Evolutionary conservation across 2,113 vertebrate genomes (phyloP).

Genomic region (Mormyrus lacerda): DNA sequence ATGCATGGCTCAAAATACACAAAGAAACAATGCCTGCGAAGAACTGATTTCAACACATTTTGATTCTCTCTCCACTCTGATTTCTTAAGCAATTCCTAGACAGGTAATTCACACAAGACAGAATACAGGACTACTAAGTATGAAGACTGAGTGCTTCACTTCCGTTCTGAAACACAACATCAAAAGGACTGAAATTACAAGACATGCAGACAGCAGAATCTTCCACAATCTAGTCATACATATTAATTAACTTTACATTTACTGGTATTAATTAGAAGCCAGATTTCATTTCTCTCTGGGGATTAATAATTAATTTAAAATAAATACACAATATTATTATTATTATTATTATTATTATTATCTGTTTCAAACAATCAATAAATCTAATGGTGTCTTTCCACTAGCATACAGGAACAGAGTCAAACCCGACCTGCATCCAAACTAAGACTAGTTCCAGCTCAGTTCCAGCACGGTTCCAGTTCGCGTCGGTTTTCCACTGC

Average conservation of each 20-base stretch:
- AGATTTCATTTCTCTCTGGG: background rate
- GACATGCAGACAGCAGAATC: background rate
- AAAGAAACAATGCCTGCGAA: background rate
- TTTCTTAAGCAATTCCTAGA: background rate
- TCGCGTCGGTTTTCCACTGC: background rate
- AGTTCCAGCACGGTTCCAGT: background rate
- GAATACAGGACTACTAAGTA: background rate
- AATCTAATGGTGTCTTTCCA: background rate
- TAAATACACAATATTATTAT: too few species aligned
- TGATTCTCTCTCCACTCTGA: background rate
- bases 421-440: background rate
- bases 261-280: background rate
- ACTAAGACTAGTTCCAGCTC: background rate
- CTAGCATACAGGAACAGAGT: background rate
- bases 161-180: background rate
- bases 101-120: background rate
- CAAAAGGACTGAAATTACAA: background rate
- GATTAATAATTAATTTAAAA: background rate
- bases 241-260: background rate
- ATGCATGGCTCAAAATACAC: background rate
- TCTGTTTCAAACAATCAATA: background rate
- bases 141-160: background rate
- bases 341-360: too few species aligned
- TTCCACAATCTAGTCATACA: background rate
- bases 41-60: background rate